Conservation (phyloP, 2,888 invertebrate species). For the Pemphredon lugubris region DNA sequence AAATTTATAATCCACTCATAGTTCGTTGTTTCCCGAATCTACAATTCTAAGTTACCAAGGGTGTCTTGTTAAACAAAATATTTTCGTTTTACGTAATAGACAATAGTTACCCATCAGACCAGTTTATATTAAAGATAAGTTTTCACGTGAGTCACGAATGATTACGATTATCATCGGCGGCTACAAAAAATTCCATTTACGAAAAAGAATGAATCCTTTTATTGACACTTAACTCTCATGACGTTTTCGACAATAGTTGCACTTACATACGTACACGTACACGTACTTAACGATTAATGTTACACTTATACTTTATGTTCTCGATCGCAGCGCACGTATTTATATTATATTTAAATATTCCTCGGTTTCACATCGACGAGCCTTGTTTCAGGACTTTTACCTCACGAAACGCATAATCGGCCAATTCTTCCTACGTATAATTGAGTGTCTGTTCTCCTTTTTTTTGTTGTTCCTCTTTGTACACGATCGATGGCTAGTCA, state of each 20-base stretch:
- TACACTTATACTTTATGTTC: constrained; percentile 21
- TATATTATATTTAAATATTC: not conserved
- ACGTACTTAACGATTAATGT: constrained; percentile 34
- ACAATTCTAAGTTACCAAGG: too few relatives aligned
- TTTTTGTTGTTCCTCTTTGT: constrained; percentile 2
- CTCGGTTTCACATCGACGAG: not conserved
- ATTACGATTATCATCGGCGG: too few relatives aligned
- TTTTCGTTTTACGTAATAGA: too few relatives aligned
- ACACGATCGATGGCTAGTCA: not conserved
- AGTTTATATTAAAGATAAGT: too few relatives aligned
- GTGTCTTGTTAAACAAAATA: too few relatives aligned
- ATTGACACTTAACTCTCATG: constrained; percentile 42
- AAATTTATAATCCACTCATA: too few relatives aligned
- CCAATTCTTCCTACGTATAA: too few relatives aligned
- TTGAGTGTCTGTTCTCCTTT: constrained; percentile 7
- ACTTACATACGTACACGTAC: constrained; percentile 33
- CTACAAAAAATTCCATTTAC: constrained; percentile 21
- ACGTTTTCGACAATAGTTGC: constrained; percentile 24
- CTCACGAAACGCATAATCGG: not conserved
- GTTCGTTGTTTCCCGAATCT: too few relatives aligned
- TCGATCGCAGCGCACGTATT: constrained; percentile 30
- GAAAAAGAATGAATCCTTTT: constrained; percentile 64
- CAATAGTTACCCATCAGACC: too few relatives aligned
- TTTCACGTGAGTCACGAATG: too few relatives aligned
- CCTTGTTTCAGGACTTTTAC: not conserved